Base-by-base conservation (phyloP, 2,113 vertebrate genomes). In the Camelus dromedarius region DNA sequence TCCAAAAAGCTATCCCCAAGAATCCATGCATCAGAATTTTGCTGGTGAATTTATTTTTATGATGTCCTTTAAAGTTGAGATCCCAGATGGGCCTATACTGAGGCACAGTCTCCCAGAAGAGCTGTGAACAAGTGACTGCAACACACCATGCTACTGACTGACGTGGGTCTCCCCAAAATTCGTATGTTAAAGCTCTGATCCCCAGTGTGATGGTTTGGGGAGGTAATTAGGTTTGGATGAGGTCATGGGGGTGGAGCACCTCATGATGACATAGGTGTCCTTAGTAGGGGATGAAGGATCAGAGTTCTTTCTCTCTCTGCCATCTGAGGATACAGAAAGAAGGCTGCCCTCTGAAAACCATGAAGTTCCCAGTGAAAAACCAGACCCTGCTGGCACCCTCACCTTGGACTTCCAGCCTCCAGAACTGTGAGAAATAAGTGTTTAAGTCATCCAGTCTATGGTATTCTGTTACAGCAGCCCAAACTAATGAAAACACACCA, bases 1-100 rank as follows among this genome's bases (percentile, higher is more conserved):
- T 79, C 64, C 30, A 86, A 93, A 86, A 77, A 20, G 38, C 62
- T 58, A 86, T 77, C 30, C 69, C 76, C 64, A 94, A 70, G 46
- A 89, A 70, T 56, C 24, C 52, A 91, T 5, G 26, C 26, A 24
- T 67, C 32, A 70, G 22, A 67, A 79, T 72, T 88, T 77, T 62
- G 89, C 80, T n/a, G 62, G 66, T 80, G 26, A 54, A 54, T 76
- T 54, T 76, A 69, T 19, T 88, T 92, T 66, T 50, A 89, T 2
- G 9, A 32, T 32, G 35, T 20, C 60, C 58, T 92, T 85, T 42
- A 58, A 89, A 76, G 50, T 7, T 85, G 38, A 89, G 22, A n/a
- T 80, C 32, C 56, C 82, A 72, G 8, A 54, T 12, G 50, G 58
- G 87, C 26, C 48, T 60, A 28, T 9, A 46, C 32, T 22, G 52